Conservation (phyloP, 1,140 invertebrate genomes). For the Hycleus cichorii region DNA sequence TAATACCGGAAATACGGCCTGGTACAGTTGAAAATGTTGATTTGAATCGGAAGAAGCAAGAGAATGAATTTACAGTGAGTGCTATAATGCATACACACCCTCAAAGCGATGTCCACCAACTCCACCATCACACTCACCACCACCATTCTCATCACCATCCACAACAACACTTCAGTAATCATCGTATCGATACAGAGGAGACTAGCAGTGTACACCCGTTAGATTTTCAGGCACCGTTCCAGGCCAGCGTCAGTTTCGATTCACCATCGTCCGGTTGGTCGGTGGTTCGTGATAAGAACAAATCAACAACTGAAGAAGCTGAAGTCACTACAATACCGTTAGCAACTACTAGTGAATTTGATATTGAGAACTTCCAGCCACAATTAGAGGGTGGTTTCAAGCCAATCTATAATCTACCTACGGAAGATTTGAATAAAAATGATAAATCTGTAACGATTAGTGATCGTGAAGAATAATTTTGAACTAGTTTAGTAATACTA, state of each 20-base stretch:
- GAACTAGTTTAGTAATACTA: too few species aligned
- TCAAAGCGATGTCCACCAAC: constrained; percentile 1
- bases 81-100: constrained; percentile 39
- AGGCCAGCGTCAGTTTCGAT: constrained; percentile 55
- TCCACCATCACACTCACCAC: too few species aligned
- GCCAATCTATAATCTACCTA: constrained; percentile 48
- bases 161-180: constrained; percentile 7
- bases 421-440: constrained; percentile 15
- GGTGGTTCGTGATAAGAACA: constrained; percentile 45
- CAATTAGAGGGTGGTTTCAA: constrained; percentile 61
- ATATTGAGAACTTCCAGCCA: constrained; percentile 61
- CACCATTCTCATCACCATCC: too few species aligned
- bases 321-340: constrained; percentile 36
- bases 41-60: constrained; percentile 1
- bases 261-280: constrained; percentile 54
- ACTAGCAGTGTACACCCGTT: constrained; percentile 5
- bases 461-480: constrained; percentile 20
- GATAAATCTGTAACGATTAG: constrained; percentile 18
- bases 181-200: constrained; percentile 18
- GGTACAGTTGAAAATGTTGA: constrained; percentile 22
- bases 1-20: constrained; percentile 41
- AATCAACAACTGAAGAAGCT: constrained; percentile 30
- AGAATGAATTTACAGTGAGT: constrained; percentile 38
- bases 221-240: constrained; percentile 63
- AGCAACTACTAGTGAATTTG: constrained; percentile 43